Conservation (phyloP, 2,888 invertebrate genomes). For the Chrysodeixis includens region DNA sequence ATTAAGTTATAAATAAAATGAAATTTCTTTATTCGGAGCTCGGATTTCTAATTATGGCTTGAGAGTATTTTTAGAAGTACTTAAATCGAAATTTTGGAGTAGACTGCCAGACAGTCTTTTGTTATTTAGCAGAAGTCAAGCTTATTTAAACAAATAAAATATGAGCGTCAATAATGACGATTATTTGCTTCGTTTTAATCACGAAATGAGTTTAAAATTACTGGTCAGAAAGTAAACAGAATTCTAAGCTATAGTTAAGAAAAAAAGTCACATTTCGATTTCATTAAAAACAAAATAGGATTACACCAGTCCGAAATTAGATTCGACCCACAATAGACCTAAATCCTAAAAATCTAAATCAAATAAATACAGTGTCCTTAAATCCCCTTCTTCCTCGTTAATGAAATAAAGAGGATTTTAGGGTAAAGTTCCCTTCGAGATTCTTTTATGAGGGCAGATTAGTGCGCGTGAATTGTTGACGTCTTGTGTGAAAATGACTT, state of each 20-base stretch:
- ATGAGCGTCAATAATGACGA: too few species aligned
- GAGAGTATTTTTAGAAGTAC: neutral
- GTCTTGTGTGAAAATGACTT: conserved; percentile 63
- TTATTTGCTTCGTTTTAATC: too few species aligned
- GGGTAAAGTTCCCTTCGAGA: conserved; percentile 65
- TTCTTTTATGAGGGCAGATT: conserved; percentile 68
- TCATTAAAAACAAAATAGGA: neutral
- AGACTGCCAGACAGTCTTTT: too few species aligned
- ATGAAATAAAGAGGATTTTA: conserved; percentile 76
- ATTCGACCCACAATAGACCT: conserved; percentile 23
- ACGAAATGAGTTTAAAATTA: too few species aligned
- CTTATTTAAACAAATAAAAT: too few species aligned
- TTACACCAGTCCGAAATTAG: conserved; percentile 3
- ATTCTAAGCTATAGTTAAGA: too few species aligned
- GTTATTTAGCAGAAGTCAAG: too few species aligned
- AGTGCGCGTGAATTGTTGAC: conserved; percentile 65
- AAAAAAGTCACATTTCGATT: neutral
- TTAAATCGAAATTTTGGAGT: neutral
- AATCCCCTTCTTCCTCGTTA: conserved; percentile 62
- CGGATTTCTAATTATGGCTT: neutral
- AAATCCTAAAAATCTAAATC: conserved; percentile 58
- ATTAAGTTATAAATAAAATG: neutral
- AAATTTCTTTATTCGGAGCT: neutral
- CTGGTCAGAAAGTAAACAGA: too few species aligned
- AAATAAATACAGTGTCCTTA: conserved; percentile 62